Conservation (phyloP, 2,113 vertebrate genomes). For the Heloderma charlesbogerti region DNA sequence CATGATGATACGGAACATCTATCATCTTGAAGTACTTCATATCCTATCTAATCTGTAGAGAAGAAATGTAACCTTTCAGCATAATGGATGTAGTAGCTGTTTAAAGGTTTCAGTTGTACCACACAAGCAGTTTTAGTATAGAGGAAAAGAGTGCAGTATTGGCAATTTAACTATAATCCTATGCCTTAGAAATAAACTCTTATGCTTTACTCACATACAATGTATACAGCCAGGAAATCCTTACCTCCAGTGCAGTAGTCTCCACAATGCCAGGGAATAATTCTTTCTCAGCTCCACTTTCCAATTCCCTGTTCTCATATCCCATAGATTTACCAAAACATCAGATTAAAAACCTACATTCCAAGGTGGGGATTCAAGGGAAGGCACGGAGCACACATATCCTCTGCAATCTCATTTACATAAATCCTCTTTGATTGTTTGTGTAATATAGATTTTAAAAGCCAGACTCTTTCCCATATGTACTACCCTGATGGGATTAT, state of each 20-base stretch:
- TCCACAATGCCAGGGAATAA: not conserved
- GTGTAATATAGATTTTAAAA: too few relatives aligned
- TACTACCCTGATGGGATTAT: not conserved
- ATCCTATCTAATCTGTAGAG: constrained; percentile 16
- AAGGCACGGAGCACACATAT: too few relatives aligned
- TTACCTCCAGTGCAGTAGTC: not conserved
- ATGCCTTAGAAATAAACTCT: not conserved
- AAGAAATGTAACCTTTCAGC: constrained; percentile 11
- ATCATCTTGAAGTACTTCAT: constrained; percentile 33
- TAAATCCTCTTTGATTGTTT: too few relatives aligned
- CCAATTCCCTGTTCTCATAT: not conserved
- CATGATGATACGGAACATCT: constrained; percentile 12
- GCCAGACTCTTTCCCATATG: too few relatives aligned
- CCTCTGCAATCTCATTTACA: too few relatives aligned
- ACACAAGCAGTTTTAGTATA: not conserved
- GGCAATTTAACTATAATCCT: constrained; percentile 3
- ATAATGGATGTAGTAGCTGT: constrained; percentile 12
- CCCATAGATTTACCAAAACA: not conserved
- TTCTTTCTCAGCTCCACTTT: not conserved
- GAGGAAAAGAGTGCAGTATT: not conserved
- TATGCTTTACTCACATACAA: not conserved
- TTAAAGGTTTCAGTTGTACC: constrained; percentile 2
- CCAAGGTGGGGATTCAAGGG: too few relatives aligned
- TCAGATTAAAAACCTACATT: too few relatives aligned
- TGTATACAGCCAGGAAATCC: not conserved